Conservation (phyloP, 1,140 invertebrate species). For the Camponotus pennsylvanicus region DNA sequence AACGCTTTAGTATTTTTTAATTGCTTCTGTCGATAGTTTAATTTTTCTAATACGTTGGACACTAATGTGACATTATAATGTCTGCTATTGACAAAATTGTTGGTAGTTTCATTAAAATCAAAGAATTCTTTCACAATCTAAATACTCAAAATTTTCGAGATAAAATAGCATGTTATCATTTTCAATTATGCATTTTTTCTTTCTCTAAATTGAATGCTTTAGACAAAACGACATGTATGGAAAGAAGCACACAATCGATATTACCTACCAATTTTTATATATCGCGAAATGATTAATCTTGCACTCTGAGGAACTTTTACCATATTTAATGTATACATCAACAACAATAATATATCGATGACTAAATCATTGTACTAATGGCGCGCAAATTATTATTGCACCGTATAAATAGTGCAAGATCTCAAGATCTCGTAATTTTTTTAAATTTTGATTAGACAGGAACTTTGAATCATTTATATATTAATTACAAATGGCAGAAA, state of each 20-base stretch:
- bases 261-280: not conserved
- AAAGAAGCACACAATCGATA: conserved; percentile 39
- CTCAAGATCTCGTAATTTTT: conserved; percentile 29
- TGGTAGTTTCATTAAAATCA: not conserved
- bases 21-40: conserved; percentile 18
- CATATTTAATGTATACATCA: conserved; percentile 54
- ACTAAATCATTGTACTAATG: conserved; percentile 70
- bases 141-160: not conserved
- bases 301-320: conserved; percentile 32
- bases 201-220: not conserved
- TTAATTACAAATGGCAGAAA: not conserved
- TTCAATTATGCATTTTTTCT: conserved; percentile 3
- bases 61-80: conserved; percentile 14
- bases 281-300: conserved; percentile 5
- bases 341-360: conserved; percentile 66
- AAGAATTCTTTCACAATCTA: not conserved
- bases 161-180: conserved; percentile 5
- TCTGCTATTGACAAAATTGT: not conserved
- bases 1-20: not conserved
- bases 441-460: conserved; percentile 69
- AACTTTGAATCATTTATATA: not conserved
- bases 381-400: conserved; percentile 36
- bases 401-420: conserved; percentile 29
- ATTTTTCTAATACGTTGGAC: not conserved
- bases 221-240: not conserved